Percentiles rank a stretch among this genome's conserved stretches.
These are phyloP conservation scores for Hydrotaea cyrtoneurina DNA, from an alignment of 2,888 invertebrate species.

Conservation along the genomic window DNA sequence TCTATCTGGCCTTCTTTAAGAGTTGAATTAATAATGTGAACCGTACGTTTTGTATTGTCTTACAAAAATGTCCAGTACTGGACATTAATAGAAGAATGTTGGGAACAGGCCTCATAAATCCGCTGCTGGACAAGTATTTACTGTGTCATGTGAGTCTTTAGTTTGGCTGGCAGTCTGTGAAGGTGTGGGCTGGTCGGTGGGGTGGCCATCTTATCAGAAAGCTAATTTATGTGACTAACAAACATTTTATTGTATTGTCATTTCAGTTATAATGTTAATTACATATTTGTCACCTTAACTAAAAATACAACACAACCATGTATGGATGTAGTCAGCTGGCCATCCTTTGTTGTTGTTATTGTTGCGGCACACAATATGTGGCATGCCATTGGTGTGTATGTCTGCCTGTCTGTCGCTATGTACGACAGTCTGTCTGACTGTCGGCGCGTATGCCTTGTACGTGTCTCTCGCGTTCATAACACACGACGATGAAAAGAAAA, in stretches of 20 bases:
- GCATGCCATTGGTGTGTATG: constrained; percentile 24
- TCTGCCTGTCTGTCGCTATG: no score
- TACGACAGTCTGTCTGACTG: background rate
- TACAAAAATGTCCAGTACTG: no score
- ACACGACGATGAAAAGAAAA: constrained; percentile 21
- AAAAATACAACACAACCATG: constrained; percentile 1
- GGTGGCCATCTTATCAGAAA: constrained; percentile 57
- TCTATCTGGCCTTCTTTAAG: no score
- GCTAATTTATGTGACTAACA: constrained; percentile 65
- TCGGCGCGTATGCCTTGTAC: background rate
- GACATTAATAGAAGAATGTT: no score
- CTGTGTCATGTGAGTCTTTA: background rate
- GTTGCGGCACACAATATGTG: constrained; percentile 20
- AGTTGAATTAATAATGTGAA: no score
- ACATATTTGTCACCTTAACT: constrained; percentile 63
- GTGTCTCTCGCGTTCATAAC: background rate
- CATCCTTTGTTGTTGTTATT: constrained; percentile 35
- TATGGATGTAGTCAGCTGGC: constrained; percentile 41
- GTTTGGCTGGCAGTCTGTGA: no score
- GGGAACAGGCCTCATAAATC: no score
- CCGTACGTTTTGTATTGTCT: no score
- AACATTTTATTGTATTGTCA: constrained; percentile 62
- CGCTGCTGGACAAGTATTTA: no score
- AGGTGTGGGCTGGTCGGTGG: background rate
- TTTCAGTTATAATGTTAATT: constrained; percentile 64